phyloP scores from a whole-genome alignment of 2,888 invertebrate genomes.

The Monoplex corrugatus region DNA sequence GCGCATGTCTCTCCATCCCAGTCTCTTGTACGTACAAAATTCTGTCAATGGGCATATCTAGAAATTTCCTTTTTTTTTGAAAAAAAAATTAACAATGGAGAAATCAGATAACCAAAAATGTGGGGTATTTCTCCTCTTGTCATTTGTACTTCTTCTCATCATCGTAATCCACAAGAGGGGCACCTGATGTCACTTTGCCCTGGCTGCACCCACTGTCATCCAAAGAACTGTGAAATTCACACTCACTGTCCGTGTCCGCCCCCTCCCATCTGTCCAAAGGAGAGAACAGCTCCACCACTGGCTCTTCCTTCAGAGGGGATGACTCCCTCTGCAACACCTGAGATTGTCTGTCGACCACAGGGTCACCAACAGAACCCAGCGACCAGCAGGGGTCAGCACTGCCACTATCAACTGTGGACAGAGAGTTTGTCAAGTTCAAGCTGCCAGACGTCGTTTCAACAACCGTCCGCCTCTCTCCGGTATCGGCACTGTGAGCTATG shows the following conservation, averaged over 20 bases:
- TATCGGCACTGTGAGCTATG: neutral
- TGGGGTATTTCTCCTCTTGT: neutral
- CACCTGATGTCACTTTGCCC: neutral
- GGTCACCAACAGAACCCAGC: neutral
- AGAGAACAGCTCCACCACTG: neutral
- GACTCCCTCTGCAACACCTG: neutral
- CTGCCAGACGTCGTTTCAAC: neutral
- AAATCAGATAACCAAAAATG: too few relatives aligned
- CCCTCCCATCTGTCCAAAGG: neutral
- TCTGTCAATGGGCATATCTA: too few relatives aligned
- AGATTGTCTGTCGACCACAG: neutral
- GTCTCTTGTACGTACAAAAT: too few relatives aligned
- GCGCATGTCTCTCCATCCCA: too few relatives aligned
- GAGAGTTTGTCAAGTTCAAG: neutral
- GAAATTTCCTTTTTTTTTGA: too few relatives aligned
- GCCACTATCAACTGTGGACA: neutral
- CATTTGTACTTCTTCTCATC: slow-evolving; percentile 47
- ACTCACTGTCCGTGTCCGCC: slow-evolving; percentile 32
- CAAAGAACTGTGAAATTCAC: slow-evolving; percentile 31
- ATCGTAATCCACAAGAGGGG: slow-evolving; percentile 34
- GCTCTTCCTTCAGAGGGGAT: neutral
- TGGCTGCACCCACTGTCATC: neutral
- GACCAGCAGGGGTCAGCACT: neutral
- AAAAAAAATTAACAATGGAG: too few relatives aligned
- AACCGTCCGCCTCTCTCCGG: neutral